Base-by-base conservation (phyloP, 2,113 vertebrate genomes). In the Python bivittatus region DNA sequence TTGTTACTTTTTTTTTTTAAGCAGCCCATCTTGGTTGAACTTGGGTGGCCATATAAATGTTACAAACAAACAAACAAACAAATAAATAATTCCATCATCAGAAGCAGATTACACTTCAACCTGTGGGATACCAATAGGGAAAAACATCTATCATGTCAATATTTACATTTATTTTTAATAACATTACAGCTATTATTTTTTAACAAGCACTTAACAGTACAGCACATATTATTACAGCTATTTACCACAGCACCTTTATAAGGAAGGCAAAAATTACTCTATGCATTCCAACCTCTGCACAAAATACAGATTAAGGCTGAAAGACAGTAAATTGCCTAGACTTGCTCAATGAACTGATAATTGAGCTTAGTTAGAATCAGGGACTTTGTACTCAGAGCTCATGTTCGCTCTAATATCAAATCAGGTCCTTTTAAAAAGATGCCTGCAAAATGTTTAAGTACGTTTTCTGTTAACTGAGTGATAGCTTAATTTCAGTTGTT, bases 401-500 rank as follows among this genome's bases (percentile, higher is more conserved):
- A 52, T 52, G 38, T 44, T 42, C 15, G 15, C 3, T 29, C 79
- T 38, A 84, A 6, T 27, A 27, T 27, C 23, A 85, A 22, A 85
- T 48, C 22, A 29, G 9, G 1, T 85, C 44, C 52, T 85, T 85
- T 85, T 52, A 85, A 23, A 60, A 60, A 60, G 17, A 60, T 48
- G 48, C 25, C 58, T 60, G 12, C 42, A 85, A 12, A 88, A 93
- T 68, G 22, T 52, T 68, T 22, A 8, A 83, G 72, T 22, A 42
- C 5, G 48, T 13, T 42, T 84, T 84, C 38, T 84, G 79, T n/a
- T 6, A 22, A 38, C 64, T 0, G 1, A 17, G 0, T 10, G 4
- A 4, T 91, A 88, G 38, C 87, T 93, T 42, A 12, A 72, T 90
- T 9, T 96, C 38, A 79, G 20, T 86, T 84, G 27, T 27, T 93